Evolutionary conservation across 2,797 vertebrate species (phyloP).

Genomic region (Alcedo quadribrachys): DNA sequence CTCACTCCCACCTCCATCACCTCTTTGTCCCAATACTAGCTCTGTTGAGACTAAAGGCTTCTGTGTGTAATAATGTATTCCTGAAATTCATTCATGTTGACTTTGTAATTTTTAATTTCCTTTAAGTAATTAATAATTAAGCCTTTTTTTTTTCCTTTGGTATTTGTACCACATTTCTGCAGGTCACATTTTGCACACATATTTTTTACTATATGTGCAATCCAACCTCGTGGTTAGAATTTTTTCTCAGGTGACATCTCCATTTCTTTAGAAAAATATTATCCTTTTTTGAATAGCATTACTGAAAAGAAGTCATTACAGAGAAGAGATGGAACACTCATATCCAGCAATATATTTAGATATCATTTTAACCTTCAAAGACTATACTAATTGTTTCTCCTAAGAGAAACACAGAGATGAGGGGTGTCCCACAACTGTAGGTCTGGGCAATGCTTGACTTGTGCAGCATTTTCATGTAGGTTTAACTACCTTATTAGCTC

Average conservation of each 20-base stretch:
- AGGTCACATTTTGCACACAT: not conserved
- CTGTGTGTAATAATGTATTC: not conserved
- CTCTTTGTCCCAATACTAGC: not conserved
- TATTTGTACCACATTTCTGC: not conserved
- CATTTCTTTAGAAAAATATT: not conserved
- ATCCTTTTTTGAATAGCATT: not conserved
- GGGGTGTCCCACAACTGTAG: not conserved
- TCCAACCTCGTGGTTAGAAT: not conserved
- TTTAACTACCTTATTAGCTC: not conserved
- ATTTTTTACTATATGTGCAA: not conserved
- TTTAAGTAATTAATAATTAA: not conserved
- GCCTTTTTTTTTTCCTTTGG: not conserved
- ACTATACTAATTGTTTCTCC: not conserved
- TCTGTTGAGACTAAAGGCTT: not conserved
- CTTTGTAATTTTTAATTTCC: not conserved
- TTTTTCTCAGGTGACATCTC: not conserved
- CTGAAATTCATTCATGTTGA: not conserved
- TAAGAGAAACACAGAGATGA: not conserved
- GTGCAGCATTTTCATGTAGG: not conserved
- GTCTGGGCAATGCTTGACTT: not conserved
- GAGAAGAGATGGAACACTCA: not conserved
- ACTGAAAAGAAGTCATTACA: not conserved
- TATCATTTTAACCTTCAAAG: conserved; percentile 3
- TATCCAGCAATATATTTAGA: not conserved
- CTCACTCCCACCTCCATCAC: conserved; percentile 3